Base-by-base conservation (phyloP, 2,888 invertebrate species). In the Apomyelois bistriatella region DNA sequence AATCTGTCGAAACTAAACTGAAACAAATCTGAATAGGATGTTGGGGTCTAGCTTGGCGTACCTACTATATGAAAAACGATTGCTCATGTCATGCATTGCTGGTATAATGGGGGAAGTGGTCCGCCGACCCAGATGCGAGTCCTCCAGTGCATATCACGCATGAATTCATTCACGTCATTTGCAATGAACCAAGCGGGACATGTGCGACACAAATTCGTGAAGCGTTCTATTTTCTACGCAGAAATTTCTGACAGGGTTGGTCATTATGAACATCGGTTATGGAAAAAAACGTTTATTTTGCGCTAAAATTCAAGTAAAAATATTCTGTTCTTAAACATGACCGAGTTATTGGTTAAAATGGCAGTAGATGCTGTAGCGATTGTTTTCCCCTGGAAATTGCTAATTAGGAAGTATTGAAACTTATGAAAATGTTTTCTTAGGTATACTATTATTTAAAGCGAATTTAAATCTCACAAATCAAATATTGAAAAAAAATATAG, bases 61-160 rank as follows among this genome's bases (percentile, higher is more conserved):
- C n/a, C 5, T 32, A 8, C 32, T 22, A 22, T 43, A 35, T 32
- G 32, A 46, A 46, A 13, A 46, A 32, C 46, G 46, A 46, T 46
- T 46, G 46, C 16, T 46, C 46, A 32, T 46, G 35, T 46, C 15
- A 10, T 40, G 40, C 16, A 35, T 48, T 10, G 7, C 28, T 48
- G 32, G n/a, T 16, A 3, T 41, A 41, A 50, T 41, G 41, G 48
- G 38, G 2, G 41, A 41, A 41, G 46, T 48, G 48, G 15, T 38
- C 46, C 13, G 36, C 17, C 61, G 75, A 71, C 77, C 76, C 60
- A 78, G 64, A 65, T 76, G 67, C 76, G 76, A 71, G 55, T 70
- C 38, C 16, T 50, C 28, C 22, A 22, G 16, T 52, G 48, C 41
- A 51, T 58, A 55, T 61, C 62, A 53, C 59, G 54, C 51, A 53